Evolutionary conservation across 2,113 vertebrate genomes (phyloP).

Genomic region (Poeciliopsis prolifica): DNA sequence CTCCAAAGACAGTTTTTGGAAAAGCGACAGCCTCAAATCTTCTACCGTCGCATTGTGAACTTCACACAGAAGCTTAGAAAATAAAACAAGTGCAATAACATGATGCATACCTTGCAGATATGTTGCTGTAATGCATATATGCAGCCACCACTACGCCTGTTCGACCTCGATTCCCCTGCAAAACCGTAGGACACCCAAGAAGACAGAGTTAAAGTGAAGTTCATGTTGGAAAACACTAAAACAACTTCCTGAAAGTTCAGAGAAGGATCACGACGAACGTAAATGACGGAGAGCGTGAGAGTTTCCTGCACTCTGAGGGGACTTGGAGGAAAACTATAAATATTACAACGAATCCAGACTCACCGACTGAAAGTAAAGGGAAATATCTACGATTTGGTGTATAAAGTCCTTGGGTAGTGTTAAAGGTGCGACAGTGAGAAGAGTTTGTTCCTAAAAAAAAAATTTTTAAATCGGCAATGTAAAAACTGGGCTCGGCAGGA

Average conservation of each 20-base stretch:
- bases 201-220: neutral
- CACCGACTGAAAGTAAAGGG: too few species aligned
- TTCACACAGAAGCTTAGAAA: neutral
- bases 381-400: neutral
- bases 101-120: constrained; percentile 90
- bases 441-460: too few species aligned
- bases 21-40: neutral
- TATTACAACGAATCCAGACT: too few species aligned
- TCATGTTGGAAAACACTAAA: neutral
- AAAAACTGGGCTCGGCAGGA: too few species aligned
- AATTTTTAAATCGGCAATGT: too few species aligned
- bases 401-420: neutral
- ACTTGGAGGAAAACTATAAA: too few species aligned
- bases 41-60: neutral
- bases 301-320: too few species aligned
- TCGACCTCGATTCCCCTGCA: constrained; percentile 90
- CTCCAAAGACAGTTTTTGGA: neutral
- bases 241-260: neutral
- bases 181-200: constrained; percentile 24
- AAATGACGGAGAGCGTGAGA: too few species aligned
- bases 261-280: too few species aligned
- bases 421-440: neutral
- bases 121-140: constrained; percentile 99
- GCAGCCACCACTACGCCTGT: constrained; percentile 94
- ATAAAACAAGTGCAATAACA: neutral